phyloP scores from a whole-genome alignment of 2,113 vertebrate genomes.

The Hypomesus transpacificus region DNA sequence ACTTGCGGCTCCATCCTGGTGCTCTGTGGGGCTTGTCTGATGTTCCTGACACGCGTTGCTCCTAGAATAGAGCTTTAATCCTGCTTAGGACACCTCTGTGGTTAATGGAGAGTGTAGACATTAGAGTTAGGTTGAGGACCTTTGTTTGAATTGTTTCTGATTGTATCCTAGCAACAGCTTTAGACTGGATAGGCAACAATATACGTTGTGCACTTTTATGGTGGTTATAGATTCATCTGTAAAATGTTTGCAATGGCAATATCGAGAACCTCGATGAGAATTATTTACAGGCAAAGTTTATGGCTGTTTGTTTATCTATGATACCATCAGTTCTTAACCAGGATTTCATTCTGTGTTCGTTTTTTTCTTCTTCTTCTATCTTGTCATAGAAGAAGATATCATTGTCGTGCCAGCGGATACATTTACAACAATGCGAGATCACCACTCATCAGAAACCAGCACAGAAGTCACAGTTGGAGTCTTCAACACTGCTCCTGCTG shows the following conservation, averaged over 20 bases:
- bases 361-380: neutral
- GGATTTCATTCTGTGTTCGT: neutral
- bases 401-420: neutral
- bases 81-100: conserved; percentile 56
- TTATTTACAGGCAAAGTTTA: too few relatives aligned
- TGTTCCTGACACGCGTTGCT: conserved; percentile 33
- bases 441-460: neutral
- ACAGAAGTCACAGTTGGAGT: conserved; percentile 6
- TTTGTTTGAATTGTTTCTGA: too few relatives aligned
- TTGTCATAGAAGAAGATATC: conserved; percentile 11
- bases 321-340: neutral
- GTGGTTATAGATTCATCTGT: too few relatives aligned
- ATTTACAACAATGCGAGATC: neutral
- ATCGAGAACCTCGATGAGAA: too few relatives aligned
- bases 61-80: conserved; percentile 68
- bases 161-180: too few relatives aligned
- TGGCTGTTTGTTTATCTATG: neutral
- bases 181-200: too few relatives aligned
- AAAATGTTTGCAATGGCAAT: too few relatives aligned
- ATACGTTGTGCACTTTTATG: too few relatives aligned
- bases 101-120: conserved; percentile 37
- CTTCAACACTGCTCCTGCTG: neutral
- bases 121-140: neutral
- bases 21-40: conserved; percentile 23
- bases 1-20: neutral